A percentile compares a stretch with the other conserved stretches of the same genome.
phyloP scores from a whole-genome alignment of 2,888 invertebrate species.

The Hypolimnas misippus region DNA sequence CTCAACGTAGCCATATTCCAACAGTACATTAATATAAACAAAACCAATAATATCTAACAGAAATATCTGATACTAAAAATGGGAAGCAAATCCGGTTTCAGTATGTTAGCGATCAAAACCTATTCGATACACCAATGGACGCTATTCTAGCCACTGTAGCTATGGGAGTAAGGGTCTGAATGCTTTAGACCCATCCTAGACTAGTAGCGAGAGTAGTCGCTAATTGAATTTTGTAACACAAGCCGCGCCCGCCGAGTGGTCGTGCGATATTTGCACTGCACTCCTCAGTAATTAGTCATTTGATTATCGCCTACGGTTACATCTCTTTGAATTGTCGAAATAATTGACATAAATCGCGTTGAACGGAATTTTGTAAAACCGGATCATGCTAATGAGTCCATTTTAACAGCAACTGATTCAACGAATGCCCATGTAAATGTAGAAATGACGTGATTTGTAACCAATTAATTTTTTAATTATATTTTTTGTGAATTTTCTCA shows the following conservation, averaged over 20 bases:
- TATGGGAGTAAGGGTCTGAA: background rate
- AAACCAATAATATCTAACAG: background rate
- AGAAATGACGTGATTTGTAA: too few relatives aligned
- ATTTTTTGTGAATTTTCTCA: too few relatives aligned
- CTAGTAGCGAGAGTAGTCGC: conserved; percentile 23
- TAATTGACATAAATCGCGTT: background rate
- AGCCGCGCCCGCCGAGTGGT: conserved; percentile 40
- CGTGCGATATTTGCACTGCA: conserved; percentile 44
- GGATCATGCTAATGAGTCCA: background rate
- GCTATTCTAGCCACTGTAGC: conserved; percentile 3
- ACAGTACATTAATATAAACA: background rate
- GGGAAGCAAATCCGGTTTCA: conserved; percentile 1
- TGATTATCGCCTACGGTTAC: conserved; percentile 34
- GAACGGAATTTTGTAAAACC: too few relatives aligned
- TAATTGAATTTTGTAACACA: conserved; percentile 45
- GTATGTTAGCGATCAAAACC: conserved; percentile 19
- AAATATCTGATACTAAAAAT: background rate
- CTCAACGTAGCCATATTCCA: too few relatives aligned
- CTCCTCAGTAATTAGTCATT: conserved; percentile 43
- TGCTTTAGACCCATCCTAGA: background rate
- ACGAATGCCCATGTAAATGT: background rate
- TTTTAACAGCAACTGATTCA: background rate
- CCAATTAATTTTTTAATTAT: too few relatives aligned
- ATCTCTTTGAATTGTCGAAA: conserved; percentile 10
- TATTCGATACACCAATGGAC: conserved; percentile 8